These are phyloP conservation scores for Prionace glauca DNA, from an alignment of 2,797 vertebrate species.

Conservation along the genomic window DNA sequence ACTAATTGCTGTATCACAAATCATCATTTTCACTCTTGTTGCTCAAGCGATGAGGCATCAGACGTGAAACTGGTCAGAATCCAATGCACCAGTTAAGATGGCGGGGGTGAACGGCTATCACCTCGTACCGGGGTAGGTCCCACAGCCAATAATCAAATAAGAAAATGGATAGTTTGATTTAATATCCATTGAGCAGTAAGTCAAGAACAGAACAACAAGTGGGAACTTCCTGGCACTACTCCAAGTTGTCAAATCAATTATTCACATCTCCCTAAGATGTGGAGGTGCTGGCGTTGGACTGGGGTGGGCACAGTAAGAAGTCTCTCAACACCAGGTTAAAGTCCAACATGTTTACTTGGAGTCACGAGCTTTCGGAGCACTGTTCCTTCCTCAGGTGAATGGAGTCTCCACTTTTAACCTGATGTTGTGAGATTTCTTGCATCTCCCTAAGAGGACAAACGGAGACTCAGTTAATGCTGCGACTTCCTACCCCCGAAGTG, in stretches of 20 bases:
- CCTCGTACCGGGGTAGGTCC: too few species aligned
- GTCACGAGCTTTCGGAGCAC: too few species aligned
- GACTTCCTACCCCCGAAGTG: neutral
- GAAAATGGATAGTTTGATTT: neutral
- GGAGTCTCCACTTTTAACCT: too few species aligned
- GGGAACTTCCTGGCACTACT: neutral
- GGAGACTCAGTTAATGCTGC: neutral
- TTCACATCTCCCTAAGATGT: neutral
- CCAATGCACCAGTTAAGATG: neutral
- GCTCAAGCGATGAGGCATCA: neutral
- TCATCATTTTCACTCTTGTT: neutral
- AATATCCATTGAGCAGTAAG: neutral
- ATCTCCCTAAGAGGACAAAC: neutral
- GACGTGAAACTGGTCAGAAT: neutral
- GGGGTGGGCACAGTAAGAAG: too few species aligned
- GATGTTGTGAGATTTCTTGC: too few species aligned
- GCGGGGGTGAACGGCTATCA: neutral
- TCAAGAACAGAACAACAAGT: neutral
- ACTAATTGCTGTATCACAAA: neutral
- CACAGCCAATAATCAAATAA: neutral
- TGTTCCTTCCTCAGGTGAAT: too few species aligned
- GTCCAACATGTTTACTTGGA: too few species aligned
- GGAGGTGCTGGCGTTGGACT: too few species aligned
- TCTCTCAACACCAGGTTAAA: too few species aligned
- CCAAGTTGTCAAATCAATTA: neutral